Evolutionary conservation across 2,888 invertebrate genomes (phyloP), one percentile per base, ranked within the genome.

Genomic region (Formica aserva): DNA sequence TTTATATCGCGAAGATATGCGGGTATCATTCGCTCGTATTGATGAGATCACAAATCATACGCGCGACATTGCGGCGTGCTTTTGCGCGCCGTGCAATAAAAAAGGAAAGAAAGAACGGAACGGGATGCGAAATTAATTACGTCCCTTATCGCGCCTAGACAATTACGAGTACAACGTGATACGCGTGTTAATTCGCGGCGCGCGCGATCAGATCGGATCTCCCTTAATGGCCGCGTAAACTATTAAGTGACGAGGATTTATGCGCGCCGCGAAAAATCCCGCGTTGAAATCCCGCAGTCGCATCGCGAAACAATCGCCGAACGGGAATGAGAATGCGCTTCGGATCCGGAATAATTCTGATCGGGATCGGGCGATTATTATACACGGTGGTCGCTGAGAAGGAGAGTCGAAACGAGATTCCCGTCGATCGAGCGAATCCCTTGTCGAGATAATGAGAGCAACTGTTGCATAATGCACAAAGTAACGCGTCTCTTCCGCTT

Each of bases 51-150:
- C 78, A 72, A 48, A 80, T 80, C 60, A 72, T 26, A 22, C 38
- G 57, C 22, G 71, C 67, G 55, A 77, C 71, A 45, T 11, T 18
- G 57, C 66, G 71, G 55, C 32, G 55, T 15, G 48, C 41, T 45
- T 62, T 80, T 63, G 11, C 55, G 13, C 60, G 38, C 35, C 41
- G 35, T 52, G 26, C 18, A 75, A 26, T 71, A 22, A 60, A 71
- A 52, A 71, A 29, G 48, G 4, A 55, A 38, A 15, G 22, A 41
- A 38, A 26, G 66, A 38, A 18, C 35, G 26, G 26, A 41, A 62
- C 18, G 45, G 41, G 22, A 65, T 62, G 55, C 38, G 74, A 81
- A 81, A 52, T 74, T 78, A 84, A 75, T 86, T 86, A 78, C 69
- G 60, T 45, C 41, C 45, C 60, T 72, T 80, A 80, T 80, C 78